A percentile compares a stretch with the other conserved stretches of the same genome.
These are phyloP conservation scores for Caenorhabditis drosophilae DNA, from an alignment of 2,888 invertebrate species.

Conservation along the genomic window DNA sequence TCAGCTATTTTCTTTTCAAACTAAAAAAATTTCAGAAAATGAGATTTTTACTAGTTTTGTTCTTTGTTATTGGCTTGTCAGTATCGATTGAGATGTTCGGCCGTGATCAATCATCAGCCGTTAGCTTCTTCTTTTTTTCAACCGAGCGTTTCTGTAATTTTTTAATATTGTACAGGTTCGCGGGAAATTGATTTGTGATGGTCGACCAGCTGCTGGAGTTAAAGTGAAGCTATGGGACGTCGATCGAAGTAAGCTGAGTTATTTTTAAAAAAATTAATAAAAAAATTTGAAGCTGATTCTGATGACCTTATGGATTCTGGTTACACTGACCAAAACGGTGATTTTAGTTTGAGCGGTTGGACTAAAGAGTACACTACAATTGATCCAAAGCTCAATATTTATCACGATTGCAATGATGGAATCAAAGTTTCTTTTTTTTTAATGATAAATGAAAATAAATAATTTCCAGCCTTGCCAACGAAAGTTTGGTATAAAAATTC, in stretches of 20 bases:
- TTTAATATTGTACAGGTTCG: conserved; percentile 18
- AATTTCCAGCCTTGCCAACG: conserved; percentile 56
- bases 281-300: conserved; percentile 37
- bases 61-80: conserved; percentile 16
- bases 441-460: not conserved
- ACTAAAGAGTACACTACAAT: conserved; percentile 66
- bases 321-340: conserved; percentile 42
- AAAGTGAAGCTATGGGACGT: conserved; percentile 52
- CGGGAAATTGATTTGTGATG: conserved; percentile 46
- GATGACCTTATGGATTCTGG: conserved; percentile 51
- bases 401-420: conserved; percentile 68
- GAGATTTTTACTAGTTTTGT: conserved; percentile 21
- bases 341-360: conserved; percentile 49
- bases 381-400: conserved; percentile 66
- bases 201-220: conserved; percentile 42
- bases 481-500: conserved; percentile 62
- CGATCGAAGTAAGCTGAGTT: conserved; percentile 37
- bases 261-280: not conserved
- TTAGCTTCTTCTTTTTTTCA: conserved; percentile 9
- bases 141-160: not conserved
- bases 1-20: conserved; percentile 8
- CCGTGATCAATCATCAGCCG: conserved; percentile 44
- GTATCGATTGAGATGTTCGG: conserved; percentile 43
- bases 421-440: conserved; percentile 34
- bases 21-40: no score